A percentile compares a stretch with the other conserved stretches of the same genome.
Conservation (phyloP, 1,140 invertebrate species). For the Temnothorax curvispinosus region DNA sequence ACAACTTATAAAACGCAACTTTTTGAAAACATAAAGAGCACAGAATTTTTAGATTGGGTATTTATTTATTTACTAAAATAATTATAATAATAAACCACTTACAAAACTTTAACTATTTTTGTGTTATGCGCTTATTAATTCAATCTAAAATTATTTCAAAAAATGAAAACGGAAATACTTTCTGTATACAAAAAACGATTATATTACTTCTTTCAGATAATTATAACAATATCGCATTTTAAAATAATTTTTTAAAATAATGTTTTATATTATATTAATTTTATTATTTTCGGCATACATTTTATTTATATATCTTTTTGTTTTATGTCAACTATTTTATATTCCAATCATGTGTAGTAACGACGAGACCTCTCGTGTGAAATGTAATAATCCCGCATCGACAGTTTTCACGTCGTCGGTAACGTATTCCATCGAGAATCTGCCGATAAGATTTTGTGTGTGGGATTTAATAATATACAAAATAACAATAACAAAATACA, state of each 20-base stretch:
- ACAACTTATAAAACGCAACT: too few relatives aligned
- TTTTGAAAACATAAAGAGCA: background rate
- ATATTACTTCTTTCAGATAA: background rate
- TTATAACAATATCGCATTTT: background rate
- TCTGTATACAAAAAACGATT: background rate
- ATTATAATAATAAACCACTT: background rate
- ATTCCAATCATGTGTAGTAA: background rate
- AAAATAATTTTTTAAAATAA: background rate
- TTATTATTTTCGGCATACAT: background rate
- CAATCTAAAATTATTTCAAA: background rate
- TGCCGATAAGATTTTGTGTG: background rate
- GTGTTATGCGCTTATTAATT: background rate
- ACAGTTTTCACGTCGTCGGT: conserved; percentile 12
- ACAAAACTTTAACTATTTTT: background rate
- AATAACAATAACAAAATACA: background rate
- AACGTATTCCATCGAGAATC: background rate
- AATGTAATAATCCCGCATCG: background rate
- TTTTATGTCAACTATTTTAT: background rate
- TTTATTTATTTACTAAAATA: conserved; percentile 1
- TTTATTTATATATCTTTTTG: background rate
- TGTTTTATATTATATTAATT: background rate
- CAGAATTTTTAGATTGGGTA: background rate
- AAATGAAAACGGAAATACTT: background rate
- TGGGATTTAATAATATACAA: background rate
- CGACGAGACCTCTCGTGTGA: conserved; percentile 18